These are phyloP conservation scores for Phortica magna DNA, from an alignment of 2,888 invertebrate genomes.

Conservation along the genomic window DNA sequence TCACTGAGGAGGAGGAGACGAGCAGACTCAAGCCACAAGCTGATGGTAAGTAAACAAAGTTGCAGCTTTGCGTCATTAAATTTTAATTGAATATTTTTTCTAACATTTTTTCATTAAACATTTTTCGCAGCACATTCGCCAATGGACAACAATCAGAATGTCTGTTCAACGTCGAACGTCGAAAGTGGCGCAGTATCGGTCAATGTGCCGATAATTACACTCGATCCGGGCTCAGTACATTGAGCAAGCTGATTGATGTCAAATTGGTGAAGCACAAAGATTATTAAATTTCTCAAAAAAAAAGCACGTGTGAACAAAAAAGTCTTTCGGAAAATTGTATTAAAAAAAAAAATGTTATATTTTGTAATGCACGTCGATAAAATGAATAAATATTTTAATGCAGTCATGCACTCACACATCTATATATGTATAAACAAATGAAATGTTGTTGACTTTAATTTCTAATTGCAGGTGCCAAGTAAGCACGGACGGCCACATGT, in stretches of 20 bases:
- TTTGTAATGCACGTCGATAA: not conserved
- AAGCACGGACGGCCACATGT: too few relatives aligned
- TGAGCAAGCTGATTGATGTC: constrained; percentile 8
- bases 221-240: constrained; percentile 51
- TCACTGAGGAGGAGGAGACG: constrained; percentile 63
- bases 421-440: not conserved
- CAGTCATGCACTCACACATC: not conserved
- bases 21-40: not conserved
- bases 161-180: constrained; percentile 8
- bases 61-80: not conserved
- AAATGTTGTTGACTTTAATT: not conserved
- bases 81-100: constrained; percentile 34
- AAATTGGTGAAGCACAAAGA: too few relatives aligned
- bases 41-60: not conserved
- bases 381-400: not conserved
- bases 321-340: too few relatives aligned
- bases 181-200: not conserved
- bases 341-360: too few relatives aligned
- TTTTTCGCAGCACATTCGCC: too few relatives aligned
- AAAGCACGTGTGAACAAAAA: too few relatives aligned
- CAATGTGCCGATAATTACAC: constrained; percentile 54
- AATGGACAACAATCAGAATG: constrained; percentile 9
- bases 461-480: too few relatives aligned
- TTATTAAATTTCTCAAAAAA: too few relatives aligned
- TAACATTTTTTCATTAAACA: constrained; percentile 28